A percentile compares a stretch with the other conserved stretches of the same genome.
Evolutionary conservation across 2,888 invertebrate genomes (phyloP).

Genomic region (Platycheirus albimanus): DNA sequence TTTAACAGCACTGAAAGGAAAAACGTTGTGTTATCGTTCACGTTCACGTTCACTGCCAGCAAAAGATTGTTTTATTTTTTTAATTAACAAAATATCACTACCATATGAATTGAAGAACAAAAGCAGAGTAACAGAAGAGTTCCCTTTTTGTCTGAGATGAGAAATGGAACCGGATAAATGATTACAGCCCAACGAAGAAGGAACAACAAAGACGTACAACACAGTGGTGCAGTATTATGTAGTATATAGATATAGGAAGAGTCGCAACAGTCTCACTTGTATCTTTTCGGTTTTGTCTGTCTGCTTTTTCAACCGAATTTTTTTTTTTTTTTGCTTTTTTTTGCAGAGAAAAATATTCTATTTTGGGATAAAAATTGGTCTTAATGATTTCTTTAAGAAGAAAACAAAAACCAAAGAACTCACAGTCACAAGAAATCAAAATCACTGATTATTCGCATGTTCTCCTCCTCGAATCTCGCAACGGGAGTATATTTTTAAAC

Average conservation of each 20-base stretch:
- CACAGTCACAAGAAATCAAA: constrained; percentile 40
- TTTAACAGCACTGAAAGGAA: neutral
- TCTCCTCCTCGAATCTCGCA: neutral
- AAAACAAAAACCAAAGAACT: constrained; percentile 27
- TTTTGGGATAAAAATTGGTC: constrained; percentile 61
- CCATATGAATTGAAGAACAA: constrained; percentile 23
- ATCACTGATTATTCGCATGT: constrained; percentile 55
- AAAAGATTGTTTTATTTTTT: constrained; percentile 41
- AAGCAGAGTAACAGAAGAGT: constrained; percentile 27
- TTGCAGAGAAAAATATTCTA: constrained; percentile 41
- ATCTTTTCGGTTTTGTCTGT: constrained; percentile 31
- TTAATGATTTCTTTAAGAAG: constrained; percentile 41
- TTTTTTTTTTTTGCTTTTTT: constrained; percentile 11
- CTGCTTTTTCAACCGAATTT: constrained; percentile 48
- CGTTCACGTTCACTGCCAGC: constrained; percentile 53
- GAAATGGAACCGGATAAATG: constrained; percentile 64
- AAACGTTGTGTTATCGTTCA: constrained; percentile 52
- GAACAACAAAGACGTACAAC: constrained; percentile 55
- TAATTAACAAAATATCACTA: constrained; percentile 42
- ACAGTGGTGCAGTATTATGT: constrained; percentile 16
- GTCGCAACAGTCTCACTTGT: constrained; percentile 26
- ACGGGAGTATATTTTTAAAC: constrained; percentile 50
- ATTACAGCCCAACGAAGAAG: constrained; percentile 47
- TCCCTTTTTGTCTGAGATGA: constrained; percentile 23
- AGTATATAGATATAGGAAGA: constrained; percentile 54